Conservation (phyloP, 2,113 vertebrate genomes). For the Carettochelys insculpta region DNA sequence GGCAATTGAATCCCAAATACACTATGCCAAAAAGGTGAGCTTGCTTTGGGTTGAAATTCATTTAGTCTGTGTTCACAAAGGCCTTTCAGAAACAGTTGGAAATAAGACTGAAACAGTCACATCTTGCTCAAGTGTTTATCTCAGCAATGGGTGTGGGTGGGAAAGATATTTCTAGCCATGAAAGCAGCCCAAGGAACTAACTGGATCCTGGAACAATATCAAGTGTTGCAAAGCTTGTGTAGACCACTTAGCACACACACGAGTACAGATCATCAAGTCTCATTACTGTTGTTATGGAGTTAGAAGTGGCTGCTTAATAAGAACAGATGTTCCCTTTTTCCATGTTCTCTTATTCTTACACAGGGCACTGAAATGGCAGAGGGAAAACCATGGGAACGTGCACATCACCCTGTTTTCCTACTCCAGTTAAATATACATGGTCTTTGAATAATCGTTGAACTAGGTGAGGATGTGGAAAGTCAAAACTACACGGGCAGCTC, state of each 20-base stretch:
- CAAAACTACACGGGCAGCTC: neutral
- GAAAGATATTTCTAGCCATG: neutral
- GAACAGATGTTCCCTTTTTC: fast-evolving
- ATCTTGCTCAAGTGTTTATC: neutral
- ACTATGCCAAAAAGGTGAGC: neutral
- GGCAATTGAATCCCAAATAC: neutral
- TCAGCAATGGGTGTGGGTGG: neutral
- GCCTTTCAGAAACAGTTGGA: neutral
- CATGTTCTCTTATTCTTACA: neutral
- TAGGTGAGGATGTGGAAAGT: neutral
- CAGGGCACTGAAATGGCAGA: neutral
- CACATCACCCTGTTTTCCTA: neutral
- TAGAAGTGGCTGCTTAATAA: neutral
- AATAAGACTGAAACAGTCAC: neutral
- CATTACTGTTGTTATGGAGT: neutral
- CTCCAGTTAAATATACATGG: fast-evolving
- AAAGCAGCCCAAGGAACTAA: neutral
- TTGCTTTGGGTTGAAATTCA: neutral
- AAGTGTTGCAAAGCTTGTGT: too few relatives aligned
- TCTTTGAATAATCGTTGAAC: neutral
- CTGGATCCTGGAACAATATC: neutral
- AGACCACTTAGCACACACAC: neutral
- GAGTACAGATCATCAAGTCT: neutral
- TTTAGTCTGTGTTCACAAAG: fast-evolving
- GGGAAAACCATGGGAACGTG: neutral